Conservation (phyloP, 2,888 invertebrate species). For the Magallana nippona region DNA sequence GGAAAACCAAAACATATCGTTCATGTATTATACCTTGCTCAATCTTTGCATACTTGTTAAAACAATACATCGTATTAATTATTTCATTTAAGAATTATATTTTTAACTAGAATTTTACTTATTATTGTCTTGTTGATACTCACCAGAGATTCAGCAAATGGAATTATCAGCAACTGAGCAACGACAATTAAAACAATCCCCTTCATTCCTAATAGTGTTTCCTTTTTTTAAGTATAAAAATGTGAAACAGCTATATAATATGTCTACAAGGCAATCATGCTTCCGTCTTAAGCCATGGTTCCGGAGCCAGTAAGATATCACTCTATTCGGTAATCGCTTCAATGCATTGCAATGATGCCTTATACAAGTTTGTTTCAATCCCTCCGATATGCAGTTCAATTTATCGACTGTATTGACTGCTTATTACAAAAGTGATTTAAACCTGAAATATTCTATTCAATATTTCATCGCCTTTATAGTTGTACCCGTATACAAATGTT, state of each 20-base stretch:
- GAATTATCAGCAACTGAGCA: neutral
- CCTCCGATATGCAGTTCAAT: neutral
- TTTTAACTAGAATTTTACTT: neutral
- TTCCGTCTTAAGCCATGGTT: too few species aligned
- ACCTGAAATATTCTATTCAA: slow-evolving; percentile 4
- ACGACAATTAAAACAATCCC: neutral
- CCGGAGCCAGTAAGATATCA: too few species aligned
- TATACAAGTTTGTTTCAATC: neutral
- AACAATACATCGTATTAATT: too few species aligned
- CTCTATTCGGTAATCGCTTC: too few species aligned
- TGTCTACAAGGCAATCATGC: too few species aligned
- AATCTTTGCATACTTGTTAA: too few species aligned
- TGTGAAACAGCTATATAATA: too few species aligned
- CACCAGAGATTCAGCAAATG: neutral
- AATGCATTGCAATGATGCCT: too few species aligned
- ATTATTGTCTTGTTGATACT: neutral
- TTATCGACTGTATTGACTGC: neutral
- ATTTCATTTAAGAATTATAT: neutral
- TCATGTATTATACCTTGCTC: too few species aligned
- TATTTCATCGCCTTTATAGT: neutral
- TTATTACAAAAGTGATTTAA: neutral
- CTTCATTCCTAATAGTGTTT: too few species aligned
- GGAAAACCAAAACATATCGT: too few species aligned
- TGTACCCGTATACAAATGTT: neutral
- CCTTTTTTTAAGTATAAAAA: too few species aligned